Evolutionary conservation across 2,888 invertebrate species (phyloP).

Genomic region (Caenorhabditis japonica): DNA sequence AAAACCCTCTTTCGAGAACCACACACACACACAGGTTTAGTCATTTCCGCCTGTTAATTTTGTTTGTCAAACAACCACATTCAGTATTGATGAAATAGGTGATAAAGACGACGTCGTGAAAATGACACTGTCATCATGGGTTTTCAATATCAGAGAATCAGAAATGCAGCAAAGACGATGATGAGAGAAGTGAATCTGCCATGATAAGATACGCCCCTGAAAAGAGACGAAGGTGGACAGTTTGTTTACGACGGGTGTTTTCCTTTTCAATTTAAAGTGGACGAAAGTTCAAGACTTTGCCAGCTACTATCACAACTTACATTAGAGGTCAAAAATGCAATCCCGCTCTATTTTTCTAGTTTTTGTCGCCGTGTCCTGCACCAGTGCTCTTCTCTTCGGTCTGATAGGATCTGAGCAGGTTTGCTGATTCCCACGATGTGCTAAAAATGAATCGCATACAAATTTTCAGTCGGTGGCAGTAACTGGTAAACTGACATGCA

Average conservation of each 20-base stretch:
- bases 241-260: slow-evolving; percentile 31
- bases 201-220: slow-evolving; percentile 36
- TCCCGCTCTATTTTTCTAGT: slow-evolving; percentile 9
- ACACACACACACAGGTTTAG: slow-evolving; percentile 12
- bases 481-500: slow-evolving; percentile 67
- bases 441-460: too few relatives aligned
- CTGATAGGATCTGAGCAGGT: slow-evolving; percentile 62
- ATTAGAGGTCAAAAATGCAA: slow-evolving; percentile 6
- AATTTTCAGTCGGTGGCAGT: slow-evolving; percentile 67
- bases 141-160: slow-evolving; percentile 20
- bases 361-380: slow-evolving; percentile 11
- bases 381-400: slow-evolving; percentile 53
- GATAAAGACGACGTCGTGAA: neutral
- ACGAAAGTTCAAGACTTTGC: slow-evolving; percentile 41
- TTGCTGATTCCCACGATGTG: neutral
- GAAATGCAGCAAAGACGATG: slow-evolving; percentile 28
- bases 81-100: too few relatives aligned
- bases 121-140: slow-evolving; percentile 15
- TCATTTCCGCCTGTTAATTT: slow-evolving; percentile 18
- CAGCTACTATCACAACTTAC: slow-evolving; percentile 1
- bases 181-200: slow-evolving; percentile 9
- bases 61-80: slow-evolving; percentile 32
- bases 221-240: slow-evolving; percentile 18
- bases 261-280: slow-evolving; percentile 34
- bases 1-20: slow-evolving; percentile 6